These are phyloP conservation scores for Lydus trimaculatus DNA, from an alignment of 2,888 invertebrate genomes.

Conservation along the genomic window DNA sequence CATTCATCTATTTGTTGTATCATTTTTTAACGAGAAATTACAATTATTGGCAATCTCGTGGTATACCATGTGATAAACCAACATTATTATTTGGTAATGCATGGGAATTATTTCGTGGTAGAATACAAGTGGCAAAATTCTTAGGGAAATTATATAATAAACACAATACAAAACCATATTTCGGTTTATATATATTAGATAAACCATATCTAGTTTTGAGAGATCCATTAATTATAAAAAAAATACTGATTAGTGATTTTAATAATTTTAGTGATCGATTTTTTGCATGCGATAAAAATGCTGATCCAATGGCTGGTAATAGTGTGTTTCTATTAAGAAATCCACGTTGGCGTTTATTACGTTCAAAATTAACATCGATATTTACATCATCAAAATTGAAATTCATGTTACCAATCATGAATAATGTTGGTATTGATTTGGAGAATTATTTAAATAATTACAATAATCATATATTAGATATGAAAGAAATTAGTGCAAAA, in stretches of 20 bases:
- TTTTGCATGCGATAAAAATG: slow-evolving; percentile 59
- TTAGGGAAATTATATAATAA: slow-evolving; percentile 53
- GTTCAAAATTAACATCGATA: slow-evolving; percentile 64
- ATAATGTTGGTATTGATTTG: slow-evolving; percentile 55
- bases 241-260: slow-evolving; percentile 61
- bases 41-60: slow-evolving; percentile 44
- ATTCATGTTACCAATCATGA: slow-evolving; percentile 62
- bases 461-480: slow-evolving; percentile 40
- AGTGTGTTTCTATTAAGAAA: slow-evolving; percentile 61
- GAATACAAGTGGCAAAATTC: slow-evolving; percentile 53
- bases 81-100: slow-evolving; percentile 44
- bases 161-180: slow-evolving; percentile 48
- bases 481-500: slow-evolving; percentile 53
- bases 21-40: slow-evolving; percentile 41
- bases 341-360: slow-evolving; percentile 63
- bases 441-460: slow-evolving; percentile 45
- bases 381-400: slow-evolving; percentile 65
- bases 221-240: slow-evolving; percentile 60
- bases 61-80: slow-evolving; percentile 45
- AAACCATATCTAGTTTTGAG: slow-evolving; percentile 61
- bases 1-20: slow-evolving; percentile 28
- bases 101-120: slow-evolving; percentile 46
- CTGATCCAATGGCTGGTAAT: slow-evolving; percentile 59
- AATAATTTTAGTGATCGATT: slow-evolving; percentile 62
- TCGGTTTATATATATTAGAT: slow-evolving; percentile 62